phyloP scores from a whole-genome alignment of 2,797 vertebrate genomes.

The Hypotaenidia okinawae region DNA sequence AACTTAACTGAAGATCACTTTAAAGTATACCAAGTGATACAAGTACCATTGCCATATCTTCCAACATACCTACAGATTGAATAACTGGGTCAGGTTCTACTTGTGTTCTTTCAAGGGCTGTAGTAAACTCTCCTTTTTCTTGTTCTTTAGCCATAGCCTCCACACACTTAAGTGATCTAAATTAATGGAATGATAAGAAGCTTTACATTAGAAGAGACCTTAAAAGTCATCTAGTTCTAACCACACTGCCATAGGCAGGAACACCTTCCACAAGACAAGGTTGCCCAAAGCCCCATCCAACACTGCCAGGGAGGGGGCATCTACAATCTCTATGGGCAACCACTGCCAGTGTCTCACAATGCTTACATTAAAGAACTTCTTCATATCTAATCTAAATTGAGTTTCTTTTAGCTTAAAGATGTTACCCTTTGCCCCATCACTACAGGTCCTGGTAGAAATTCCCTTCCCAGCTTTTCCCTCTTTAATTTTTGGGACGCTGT shows the following conservation, averaged over 20 bases:
- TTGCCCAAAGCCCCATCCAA: background rate
- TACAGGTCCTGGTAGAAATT: background rate
- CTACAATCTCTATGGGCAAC: background rate
- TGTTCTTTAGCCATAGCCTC: background rate
- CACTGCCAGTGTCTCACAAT: background rate
- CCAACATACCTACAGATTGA: background rate
- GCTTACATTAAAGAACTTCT: background rate
- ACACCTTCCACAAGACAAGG: background rate
- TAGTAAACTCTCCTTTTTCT: background rate
- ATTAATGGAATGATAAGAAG: background rate
- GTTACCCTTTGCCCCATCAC: background rate
- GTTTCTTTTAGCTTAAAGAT: background rate
- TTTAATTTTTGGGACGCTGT: background rate
- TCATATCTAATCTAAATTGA: background rate
- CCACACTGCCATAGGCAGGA: accelerated
- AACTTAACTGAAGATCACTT: background rate
- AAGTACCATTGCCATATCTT: background rate
- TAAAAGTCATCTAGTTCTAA: background rate
- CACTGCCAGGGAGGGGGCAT: accelerated
- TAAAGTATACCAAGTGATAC: background rate
- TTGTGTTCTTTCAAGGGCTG: background rate
- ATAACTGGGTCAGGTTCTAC: accelerated
- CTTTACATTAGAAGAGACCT: background rate
- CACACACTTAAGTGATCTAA: background rate
- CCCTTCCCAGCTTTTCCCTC: background rate